phyloP scores from a whole-genome alignment of 1,140 invertebrate genomes.

The Portunus trituberculatus region DNA sequence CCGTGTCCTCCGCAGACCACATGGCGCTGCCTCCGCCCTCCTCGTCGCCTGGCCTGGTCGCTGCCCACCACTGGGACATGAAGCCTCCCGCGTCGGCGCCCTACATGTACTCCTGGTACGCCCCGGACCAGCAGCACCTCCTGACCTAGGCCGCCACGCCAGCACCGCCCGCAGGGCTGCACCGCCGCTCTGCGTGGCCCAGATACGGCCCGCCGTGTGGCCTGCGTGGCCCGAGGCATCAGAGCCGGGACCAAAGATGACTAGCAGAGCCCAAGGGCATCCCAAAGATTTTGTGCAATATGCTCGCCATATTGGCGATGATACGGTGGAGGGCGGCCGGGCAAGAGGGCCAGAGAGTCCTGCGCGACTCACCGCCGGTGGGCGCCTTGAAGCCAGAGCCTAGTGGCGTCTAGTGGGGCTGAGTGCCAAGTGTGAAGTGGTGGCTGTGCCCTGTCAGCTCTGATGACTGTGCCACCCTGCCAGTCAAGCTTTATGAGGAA shows the following conservation, averaged over 20 bases:
- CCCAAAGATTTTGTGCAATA: slow-evolving; percentile 75
- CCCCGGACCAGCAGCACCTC: slow-evolving; percentile 86
- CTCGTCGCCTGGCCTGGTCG: slow-evolving; percentile 83
- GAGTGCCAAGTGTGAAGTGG: slow-evolving; percentile 24
- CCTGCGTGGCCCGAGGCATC: slow-evolving; percentile 42
- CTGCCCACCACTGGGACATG: slow-evolving; percentile 85
- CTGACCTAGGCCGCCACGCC: slow-evolving; percentile 83
- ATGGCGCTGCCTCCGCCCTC: slow-evolving; percentile 82
- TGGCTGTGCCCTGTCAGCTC: neutral
- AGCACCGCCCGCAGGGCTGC: slow-evolving; percentile 36
- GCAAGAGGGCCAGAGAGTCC: neutral
- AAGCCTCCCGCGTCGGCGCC: slow-evolving; percentile 83
- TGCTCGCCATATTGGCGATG: slow-evolving; percentile 58
- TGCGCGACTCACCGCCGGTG: neutral
- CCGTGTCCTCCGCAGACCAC: slow-evolving; percentile 80
- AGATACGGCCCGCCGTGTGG: slow-evolving; percentile 29
- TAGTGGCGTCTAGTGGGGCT: neutral
- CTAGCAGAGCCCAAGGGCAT: slow-evolving; percentile 35
- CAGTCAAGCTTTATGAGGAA: slow-evolving; percentile 9
- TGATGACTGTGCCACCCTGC: neutral
- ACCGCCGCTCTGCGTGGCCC: neutral
- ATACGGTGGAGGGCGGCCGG: neutral
- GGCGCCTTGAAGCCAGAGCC: neutral
- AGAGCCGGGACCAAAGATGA: slow-evolving; percentile 61
- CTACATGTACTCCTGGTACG: slow-evolving; percentile 89